These are phyloP conservation scores for Synaphobranchus kaupii DNA, from an alignment of 2,797 vertebrate genomes.

Conservation along the genomic window DNA sequence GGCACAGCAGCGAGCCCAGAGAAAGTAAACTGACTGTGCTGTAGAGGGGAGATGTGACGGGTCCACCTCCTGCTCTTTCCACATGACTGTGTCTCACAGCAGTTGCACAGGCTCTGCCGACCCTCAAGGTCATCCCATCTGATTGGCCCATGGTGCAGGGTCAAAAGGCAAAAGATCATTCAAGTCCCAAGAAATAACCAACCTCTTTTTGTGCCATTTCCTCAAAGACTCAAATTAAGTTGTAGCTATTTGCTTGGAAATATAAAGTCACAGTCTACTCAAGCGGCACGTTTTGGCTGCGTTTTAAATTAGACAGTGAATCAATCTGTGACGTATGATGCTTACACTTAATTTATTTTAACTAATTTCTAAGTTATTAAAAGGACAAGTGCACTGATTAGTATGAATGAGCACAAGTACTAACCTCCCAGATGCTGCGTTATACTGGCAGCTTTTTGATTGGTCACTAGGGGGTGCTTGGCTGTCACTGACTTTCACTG, in stretches of 20 bases:
- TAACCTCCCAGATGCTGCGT: constrained; percentile 1
- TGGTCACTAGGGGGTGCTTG: constrained; percentile 8
- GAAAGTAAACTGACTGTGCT: not conserved
- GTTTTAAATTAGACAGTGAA: not conserved
- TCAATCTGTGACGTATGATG: no score
- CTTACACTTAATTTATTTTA: not conserved
- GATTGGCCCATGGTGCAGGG: constrained; percentile 6
- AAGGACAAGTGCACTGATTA: not conserved
- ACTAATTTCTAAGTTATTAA: not conserved
- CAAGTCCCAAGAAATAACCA: not conserved
- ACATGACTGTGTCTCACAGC: constrained; percentile 19
- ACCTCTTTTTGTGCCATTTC: not conserved
- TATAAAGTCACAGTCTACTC: not conserved
- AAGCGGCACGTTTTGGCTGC: not conserved
- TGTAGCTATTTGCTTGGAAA: not conserved
- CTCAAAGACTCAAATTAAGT: not conserved
- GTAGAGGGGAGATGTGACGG: not conserved
- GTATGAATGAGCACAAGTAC: not conserved
- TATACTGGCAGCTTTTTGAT: constrained; percentile 23
- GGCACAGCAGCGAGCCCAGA: not conserved
- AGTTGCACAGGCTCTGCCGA: not conserved
- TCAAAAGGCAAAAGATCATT: not conserved
- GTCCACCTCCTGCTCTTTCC: not conserved
- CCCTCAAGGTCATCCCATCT: constrained; percentile 25
- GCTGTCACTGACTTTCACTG: not conserved